phyloP scores from a whole-genome alignment of 2,888 invertebrate genomes.

The Microctonus hyperodae region DNA sequence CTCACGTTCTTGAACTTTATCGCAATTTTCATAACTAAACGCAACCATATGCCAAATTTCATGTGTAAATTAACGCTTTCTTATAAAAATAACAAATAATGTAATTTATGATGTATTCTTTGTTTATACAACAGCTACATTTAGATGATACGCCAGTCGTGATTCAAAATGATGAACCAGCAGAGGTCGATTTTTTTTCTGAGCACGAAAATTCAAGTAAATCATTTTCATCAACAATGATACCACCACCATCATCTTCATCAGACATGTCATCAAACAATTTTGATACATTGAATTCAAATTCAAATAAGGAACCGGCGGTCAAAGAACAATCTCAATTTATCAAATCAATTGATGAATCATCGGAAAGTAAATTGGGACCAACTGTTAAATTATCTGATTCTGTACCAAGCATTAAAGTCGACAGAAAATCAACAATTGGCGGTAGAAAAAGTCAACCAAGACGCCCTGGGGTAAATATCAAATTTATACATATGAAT shows the following conservation, averaged over 20 bases:
- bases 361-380: slow-evolving; percentile 42
- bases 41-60: no score
- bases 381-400: slow-evolving; percentile 56
- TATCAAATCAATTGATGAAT: slow-evolving; percentile 24
- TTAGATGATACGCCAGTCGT: slow-evolving; percentile 68
- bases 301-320: slow-evolving; percentile 12
- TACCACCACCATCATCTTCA: slow-evolving; percentile 5
- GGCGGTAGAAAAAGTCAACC: slow-evolving; percentile 74
- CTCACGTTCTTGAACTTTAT: no score
- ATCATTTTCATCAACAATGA: slow-evolving; percentile 28
- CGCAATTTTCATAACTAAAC: no score
- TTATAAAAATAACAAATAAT: no score
- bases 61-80: no score
- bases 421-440: slow-evolving; percentile 73
- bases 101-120: no score
- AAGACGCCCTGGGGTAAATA: slow-evolving; percentile 74
- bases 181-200: slow-evolving; percentile 91
- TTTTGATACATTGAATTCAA: slow-evolving; percentile 1
- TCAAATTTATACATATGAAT: neutral
- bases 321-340: neutral
- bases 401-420: slow-evolving; percentile 36
- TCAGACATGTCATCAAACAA: neutral
- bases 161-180: slow-evolving; percentile 67
- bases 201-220: slow-evolving; percentile 70
- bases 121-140: slow-evolving; percentile 69